A percentile compares a stretch with the other conserved stretches of the same genome.
These are phyloP conservation scores for Cecropterus lyciades DNA, from an alignment of 1,140 invertebrate genomes.

Conservation along the genomic window DNA sequence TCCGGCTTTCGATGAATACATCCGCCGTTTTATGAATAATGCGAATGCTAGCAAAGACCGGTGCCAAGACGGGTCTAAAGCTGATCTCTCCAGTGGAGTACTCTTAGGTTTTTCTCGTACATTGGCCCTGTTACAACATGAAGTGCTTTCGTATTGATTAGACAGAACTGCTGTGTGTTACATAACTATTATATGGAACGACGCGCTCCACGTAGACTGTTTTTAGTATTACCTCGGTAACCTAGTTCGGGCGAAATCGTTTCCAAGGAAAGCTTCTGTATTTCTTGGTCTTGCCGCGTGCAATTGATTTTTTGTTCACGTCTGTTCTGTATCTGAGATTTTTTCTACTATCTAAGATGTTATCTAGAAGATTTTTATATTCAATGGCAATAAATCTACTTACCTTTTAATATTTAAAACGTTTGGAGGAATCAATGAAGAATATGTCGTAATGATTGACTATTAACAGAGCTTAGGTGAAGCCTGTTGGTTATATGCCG, in stretches of 20 bases:
- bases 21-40: constrained; percentile 34
- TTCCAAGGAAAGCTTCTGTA: constrained; percentile 28
- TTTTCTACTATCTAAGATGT: too few species aligned
- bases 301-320: constrained; percentile 14
- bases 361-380: too few species aligned
- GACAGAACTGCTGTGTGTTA: constrained; percentile 71
- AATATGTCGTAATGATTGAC: too few species aligned
- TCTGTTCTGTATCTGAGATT: neutral
- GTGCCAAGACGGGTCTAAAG: constrained; percentile 49
- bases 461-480: too few species aligned
- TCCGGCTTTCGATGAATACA: constrained; percentile 20
- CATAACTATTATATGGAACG: constrained; percentile 60
- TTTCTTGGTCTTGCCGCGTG: constrained; percentile 27
- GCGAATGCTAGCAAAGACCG: constrained; percentile 35
- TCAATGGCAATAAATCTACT: too few species aligned
- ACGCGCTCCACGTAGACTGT: constrained; percentile 52
- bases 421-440: too few species aligned
- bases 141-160: constrained; percentile 73
- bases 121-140: constrained; percentile 62
- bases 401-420: too few species aligned
- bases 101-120: constrained; percentile 58
- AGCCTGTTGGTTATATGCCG: too few species aligned
- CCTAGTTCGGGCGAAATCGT: constrained; percentile 50
- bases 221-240: constrained; percentile 51
- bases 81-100: constrained; percentile 44